phyloP scores from a whole-genome alignment of 2,888 invertebrate species.

The Melieria crassipennis region DNA sequence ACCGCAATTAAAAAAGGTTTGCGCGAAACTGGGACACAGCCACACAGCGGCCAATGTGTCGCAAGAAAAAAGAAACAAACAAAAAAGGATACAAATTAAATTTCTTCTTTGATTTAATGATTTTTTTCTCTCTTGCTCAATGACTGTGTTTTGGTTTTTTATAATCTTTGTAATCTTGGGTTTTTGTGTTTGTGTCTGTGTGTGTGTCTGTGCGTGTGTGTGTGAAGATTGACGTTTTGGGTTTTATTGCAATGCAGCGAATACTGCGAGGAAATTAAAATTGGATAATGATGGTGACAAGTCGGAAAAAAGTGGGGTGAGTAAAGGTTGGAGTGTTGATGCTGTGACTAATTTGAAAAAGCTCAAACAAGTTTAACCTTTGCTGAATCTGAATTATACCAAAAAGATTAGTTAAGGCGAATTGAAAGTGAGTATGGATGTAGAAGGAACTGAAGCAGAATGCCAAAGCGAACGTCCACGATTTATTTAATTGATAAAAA shows the following conservation, averaged over 20 bases:
- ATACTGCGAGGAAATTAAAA: slow-evolving; percentile 26
- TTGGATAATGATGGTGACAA: slow-evolving; percentile 27
- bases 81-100: slow-evolving; percentile 40
- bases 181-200: not conserved
- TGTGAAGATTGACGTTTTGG: not conserved
- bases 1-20: slow-evolving; percentile 57
- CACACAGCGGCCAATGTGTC: not conserved
- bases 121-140: slow-evolving; percentile 3
- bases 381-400: too few relatives aligned
- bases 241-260: not conserved
- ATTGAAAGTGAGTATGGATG: too few relatives aligned
- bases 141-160: not conserved
- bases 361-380: too few relatives aligned
- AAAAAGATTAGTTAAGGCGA: too few relatives aligned
- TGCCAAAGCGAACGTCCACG: too few relatives aligned
- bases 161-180: not conserved
- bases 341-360: too few relatives aligned
- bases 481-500: too few relatives aligned
- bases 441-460: too few relatives aligned
- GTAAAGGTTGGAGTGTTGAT: too few relatives aligned
- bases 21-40: slow-evolving; percentile 5
- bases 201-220: too few relatives aligned
- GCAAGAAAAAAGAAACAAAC: not conserved
- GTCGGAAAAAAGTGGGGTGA: slow-evolving; percentile 4
- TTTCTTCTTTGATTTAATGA: slow-evolving; percentile 35